Percentiles rank a stretch among this genome's conserved stretches.
phyloP scores from a whole-genome alignment of 1,140 invertebrate genomes.

The Bombus fervidus region DNA sequence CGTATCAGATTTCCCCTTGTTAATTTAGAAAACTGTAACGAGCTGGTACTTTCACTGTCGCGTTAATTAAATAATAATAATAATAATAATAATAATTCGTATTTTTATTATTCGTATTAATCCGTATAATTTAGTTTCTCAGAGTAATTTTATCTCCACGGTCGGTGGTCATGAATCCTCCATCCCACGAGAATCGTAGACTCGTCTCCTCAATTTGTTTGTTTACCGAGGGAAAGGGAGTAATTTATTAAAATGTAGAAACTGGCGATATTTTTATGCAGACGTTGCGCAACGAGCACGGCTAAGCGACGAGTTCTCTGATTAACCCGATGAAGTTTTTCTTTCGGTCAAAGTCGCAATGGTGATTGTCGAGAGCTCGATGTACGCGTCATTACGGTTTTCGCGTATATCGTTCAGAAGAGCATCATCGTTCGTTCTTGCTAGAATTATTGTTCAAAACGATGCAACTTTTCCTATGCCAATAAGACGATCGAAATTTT shows the following conservation, averaged over 20 bases:
- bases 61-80: not conserved
- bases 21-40: not conserved
- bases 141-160: too few species aligned
- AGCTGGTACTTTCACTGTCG: too few species aligned
- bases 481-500: too few species aligned
- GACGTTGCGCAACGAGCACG: slow-evolving; percentile 31
- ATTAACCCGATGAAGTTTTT: slow-evolving; percentile 66
- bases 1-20: not conserved
- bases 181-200: not conserved
- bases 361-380: slow-evolving; percentile 37
- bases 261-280: not conserved
- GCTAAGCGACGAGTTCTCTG: slow-evolving; percentile 61
- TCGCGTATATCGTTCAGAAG: too few species aligned
- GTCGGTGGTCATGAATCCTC: not conserved
- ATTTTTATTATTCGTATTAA: not conserved
- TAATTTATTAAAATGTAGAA: not conserved
- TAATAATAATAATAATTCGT: not conserved
- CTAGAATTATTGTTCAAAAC: not conserved
- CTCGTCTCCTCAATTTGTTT: not conserved
- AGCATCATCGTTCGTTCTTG: not conserved
- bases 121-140: not conserved
- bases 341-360: slow-evolving; percentile 60
- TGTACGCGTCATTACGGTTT: not conserved
- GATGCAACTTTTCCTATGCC: too few species aligned
- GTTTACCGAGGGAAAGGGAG: too few species aligned